Conservation (phyloP, 2,113 vertebrate species). For the human region GRCh38 chr13:109539501-109540000, state of each 20-base stretch:
- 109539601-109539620: background rate
- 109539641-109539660: background rate
- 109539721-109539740: background rate
- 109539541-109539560: background rate
- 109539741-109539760: background rate
- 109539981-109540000: background rate
- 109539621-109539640: too few species aligned
- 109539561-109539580: too few species aligned
- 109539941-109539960: accelerated
- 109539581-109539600: background rate
- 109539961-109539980: too few species aligned
- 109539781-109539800: background rate
- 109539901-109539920: background rate
- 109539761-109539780: background rate
- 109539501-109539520: background rate
- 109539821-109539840: accelerated
- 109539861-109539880: background rate
- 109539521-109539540: too few species aligned
- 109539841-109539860: background rate
- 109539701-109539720: too few species aligned
- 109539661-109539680: background rate
- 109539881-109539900: background rate
- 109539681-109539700: background rate
- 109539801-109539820: background rate
- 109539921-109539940: too few species aligned